Evolutionary conservation across 1,140 invertebrate species (phyloP).

Genomic region (Agraylea sexmaculata): DNA sequence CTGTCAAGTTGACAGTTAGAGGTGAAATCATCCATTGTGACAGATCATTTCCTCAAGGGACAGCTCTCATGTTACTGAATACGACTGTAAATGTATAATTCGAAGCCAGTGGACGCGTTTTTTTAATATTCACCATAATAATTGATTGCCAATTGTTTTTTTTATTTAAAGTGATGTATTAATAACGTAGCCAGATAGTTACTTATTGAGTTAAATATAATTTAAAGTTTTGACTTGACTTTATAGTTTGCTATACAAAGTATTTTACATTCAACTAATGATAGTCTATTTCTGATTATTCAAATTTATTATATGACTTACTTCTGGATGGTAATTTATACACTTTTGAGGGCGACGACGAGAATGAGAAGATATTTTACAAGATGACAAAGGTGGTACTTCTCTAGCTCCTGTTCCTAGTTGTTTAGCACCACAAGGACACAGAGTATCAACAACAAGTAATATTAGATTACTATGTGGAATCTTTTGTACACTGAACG

Average conservation of each 20-base stretch:
- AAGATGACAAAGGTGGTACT: conserved; percentile 42
- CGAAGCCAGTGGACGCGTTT: too few relatives aligned
- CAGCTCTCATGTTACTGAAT: too few relatives aligned
- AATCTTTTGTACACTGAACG: conserved; percentile 87
- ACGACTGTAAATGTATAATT: too few relatives aligned
- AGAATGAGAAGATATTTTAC: conserved; percentile 39
- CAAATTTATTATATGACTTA: conserved; percentile 26
- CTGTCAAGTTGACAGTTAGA: too few relatives aligned
- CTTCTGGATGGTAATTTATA: conserved; percentile 80
- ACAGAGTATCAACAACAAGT: conserved; percentile 78
- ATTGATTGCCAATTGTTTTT: too few relatives aligned
- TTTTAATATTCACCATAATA: too few relatives aligned
- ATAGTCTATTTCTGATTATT: conserved; percentile 3
- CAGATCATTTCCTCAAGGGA: too few relatives aligned
- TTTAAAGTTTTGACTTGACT: neutral
- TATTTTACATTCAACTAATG: conserved; percentile 1
- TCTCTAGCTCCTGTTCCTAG: conserved; percentile 69
- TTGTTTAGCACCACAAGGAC: conserved; percentile 76
- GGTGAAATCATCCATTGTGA: too few relatives aligned
- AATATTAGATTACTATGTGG: conserved; percentile 83
- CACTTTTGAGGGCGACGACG: conserved; percentile 64
- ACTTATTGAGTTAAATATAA: conserved; percentile 2
- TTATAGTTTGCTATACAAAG: conserved; percentile 1
- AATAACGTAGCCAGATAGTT: too few relatives aligned
- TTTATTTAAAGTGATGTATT: too few relatives aligned